These are phyloP conservation scores for Drosophila phalerata DNA, from an alignment of 2,888 invertebrate genomes.

Conservation along the genomic window DNA sequence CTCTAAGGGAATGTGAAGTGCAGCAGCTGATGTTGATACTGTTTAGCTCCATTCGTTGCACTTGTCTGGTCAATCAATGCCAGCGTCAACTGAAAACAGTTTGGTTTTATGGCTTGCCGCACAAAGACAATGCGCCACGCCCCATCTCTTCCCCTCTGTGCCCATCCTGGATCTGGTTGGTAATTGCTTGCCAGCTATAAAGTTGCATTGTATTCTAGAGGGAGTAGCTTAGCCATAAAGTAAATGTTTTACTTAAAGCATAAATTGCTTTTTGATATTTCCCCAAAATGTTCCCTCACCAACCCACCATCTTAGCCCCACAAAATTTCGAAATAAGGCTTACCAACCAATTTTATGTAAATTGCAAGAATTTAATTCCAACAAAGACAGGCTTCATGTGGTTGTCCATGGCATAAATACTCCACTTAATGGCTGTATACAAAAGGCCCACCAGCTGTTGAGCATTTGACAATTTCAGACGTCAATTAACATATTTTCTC, in stretches of 20 bases:
- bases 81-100: constrained; percentile 69
- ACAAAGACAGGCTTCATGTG: constrained; percentile 37
- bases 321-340: constrained; percentile 2
- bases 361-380: constrained; percentile 52
- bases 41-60: constrained; percentile 71
- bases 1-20: constrained; percentile 57
- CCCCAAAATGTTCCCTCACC: constrained; percentile 28
- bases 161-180: constrained; percentile 39
- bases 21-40: constrained; percentile 70
- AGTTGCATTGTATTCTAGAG: constrained; percentile 51
- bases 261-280: constrained; percentile 66
- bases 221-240: constrained; percentile 50
- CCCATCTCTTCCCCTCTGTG: not conserved
- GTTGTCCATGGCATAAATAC: constrained; percentile 50
- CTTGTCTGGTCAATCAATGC: constrained; percentile 81
- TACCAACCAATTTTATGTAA: constrained; percentile 58
- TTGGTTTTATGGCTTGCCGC: constrained; percentile 73
- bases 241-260: constrained; percentile 73
- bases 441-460: constrained; percentile 46
- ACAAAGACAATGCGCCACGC: constrained; percentile 63
- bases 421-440: constrained; percentile 63
- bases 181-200: constrained; percentile 72
- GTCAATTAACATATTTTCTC: constrained; percentile 70
- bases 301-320: not conserved
- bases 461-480: constrained; percentile 58